These are phyloP conservation scores for Drosophila neutralis DNA, from an alignment of 2,888 invertebrate species.

Conservation along the genomic window DNA sequence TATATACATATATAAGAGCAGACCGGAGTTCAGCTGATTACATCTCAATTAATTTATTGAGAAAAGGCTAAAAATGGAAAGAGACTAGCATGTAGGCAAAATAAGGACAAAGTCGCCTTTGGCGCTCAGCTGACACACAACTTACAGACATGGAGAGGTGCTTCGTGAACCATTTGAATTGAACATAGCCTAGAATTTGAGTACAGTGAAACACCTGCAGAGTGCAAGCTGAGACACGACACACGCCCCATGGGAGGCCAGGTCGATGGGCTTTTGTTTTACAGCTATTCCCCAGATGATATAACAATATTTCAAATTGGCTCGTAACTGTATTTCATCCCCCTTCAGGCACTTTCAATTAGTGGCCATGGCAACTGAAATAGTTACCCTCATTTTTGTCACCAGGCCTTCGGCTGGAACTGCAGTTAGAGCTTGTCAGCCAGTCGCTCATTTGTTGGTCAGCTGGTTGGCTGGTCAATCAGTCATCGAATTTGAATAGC, in stretches of 20 bases:
- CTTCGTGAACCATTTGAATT: constrained; percentile 6
- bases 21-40: not conserved
- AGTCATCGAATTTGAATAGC: constrained; percentile 4
- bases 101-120: not conserved
- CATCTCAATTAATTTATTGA: not conserved
- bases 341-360: constrained; percentile 63
- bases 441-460: constrained; percentile 31
- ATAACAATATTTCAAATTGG: constrained; percentile 8
- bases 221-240: constrained; percentile 37
- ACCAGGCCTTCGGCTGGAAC: constrained; percentile 4
- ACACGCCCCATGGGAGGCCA: constrained; percentile 22
- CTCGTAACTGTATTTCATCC: constrained; percentile 41
- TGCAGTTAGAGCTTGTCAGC: constrained; percentile 9
- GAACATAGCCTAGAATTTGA: not conserved
- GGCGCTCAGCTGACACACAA: not conserved
- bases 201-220: constrained; percentile 32
- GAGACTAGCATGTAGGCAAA: not conserved
- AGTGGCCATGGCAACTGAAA: constrained; percentile 71
- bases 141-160: too few species aligned
- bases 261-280: constrained; percentile 21
- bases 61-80: not conserved
- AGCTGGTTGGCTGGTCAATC: constrained; percentile 31
- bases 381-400: constrained; percentile 40
- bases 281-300: constrained; percentile 40
- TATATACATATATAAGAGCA: not conserved